Evolutionary conservation across 2,113 vertebrate species (phyloP).

Genomic region (Pelecanus crispus): DNA sequence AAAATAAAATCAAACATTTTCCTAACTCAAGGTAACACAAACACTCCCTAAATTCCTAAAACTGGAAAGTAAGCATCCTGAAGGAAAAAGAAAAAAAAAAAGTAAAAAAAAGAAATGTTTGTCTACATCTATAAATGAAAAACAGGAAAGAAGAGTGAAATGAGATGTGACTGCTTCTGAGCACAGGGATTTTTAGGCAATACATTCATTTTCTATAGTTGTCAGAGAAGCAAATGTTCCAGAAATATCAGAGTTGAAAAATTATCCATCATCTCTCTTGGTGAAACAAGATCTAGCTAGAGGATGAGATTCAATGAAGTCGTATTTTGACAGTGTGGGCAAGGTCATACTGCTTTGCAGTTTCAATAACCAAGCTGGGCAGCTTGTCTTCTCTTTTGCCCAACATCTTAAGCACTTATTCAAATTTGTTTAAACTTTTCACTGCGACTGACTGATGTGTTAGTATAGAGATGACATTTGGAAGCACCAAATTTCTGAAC

Average conservation of each 20-base stretch:
- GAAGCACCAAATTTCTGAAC: background rate
- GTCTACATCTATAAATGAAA: conserved; percentile 20
- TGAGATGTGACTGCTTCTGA: conserved; percentile 51
- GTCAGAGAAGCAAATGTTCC: conserved; percentile 60
- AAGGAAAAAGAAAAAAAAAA: background rate
- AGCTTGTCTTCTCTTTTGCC: background rate
- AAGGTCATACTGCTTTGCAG: background rate
- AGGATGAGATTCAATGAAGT: background rate
- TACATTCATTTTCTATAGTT: conserved; percentile 50
- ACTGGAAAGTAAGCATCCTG: background rate
- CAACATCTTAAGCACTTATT: background rate
- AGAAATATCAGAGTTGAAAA: conserved; percentile 41
- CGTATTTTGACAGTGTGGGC: background rate
- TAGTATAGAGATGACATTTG: background rate
- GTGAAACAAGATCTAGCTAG: background rate
- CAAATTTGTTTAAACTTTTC: background rate
- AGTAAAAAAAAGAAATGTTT: background rate
- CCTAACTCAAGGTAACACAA: background rate
- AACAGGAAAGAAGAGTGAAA: conserved; percentile 35
- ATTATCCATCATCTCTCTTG: conserved; percentile 24
- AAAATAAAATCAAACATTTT: background rate
- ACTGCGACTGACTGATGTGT: background rate
- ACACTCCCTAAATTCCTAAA: background rate
- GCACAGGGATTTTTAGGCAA: conserved; percentile 49
- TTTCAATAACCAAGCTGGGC: background rate